Percentiles rank a stretch among this genome's conserved stretches.
These are phyloP conservation scores for Gobiocypris rarus DNA, from an alignment of 2,113 vertebrate genomes.

Conservation along the genomic window DNA sequence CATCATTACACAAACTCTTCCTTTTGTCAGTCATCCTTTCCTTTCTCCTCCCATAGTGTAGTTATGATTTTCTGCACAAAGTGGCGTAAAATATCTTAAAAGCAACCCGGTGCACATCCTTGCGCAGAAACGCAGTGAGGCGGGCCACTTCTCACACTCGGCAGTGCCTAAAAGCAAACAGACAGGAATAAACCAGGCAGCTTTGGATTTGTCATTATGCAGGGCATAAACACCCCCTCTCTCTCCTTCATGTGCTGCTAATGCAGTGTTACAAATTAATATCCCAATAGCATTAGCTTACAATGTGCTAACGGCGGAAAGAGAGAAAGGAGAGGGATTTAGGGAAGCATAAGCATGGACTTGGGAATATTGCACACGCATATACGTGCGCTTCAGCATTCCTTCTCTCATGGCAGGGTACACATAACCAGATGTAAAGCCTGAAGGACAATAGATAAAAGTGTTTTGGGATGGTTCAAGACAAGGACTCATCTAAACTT, in stretches of 20 bases:
- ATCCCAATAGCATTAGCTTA: constrained; percentile 58
- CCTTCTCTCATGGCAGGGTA: background rate
- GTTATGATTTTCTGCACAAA: constrained; percentile 60
- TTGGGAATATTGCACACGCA: constrained; percentile 36
- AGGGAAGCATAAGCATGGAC: constrained; percentile 50
- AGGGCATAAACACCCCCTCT: background rate
- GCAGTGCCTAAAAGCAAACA: constrained; percentile 52
- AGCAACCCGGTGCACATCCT: constrained; percentile 46
- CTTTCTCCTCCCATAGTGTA: constrained; percentile 46
- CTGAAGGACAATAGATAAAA: background rate
- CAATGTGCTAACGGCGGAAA: constrained; percentile 55
- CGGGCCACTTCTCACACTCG: constrained; percentile 54
- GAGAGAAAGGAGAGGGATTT: constrained; percentile 52
- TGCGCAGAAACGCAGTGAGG: constrained; percentile 16
- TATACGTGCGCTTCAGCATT: background rate
- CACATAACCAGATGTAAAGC: background rate
- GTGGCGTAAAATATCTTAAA: constrained; percentile 58
- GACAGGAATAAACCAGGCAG: constrained; percentile 54
- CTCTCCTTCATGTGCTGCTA: constrained; percentile 33
- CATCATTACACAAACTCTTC: background rate
- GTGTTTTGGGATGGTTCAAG: background rate
- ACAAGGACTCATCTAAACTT: background rate
- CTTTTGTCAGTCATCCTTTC: constrained; percentile 19
- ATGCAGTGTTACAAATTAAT: constrained; percentile 62
- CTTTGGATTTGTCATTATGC: constrained; percentile 38